These are phyloP conservation scores for Semicossyphus pulcher DNA, from an alignment of 2,113 vertebrate species.

Conservation along the genomic window DNA sequence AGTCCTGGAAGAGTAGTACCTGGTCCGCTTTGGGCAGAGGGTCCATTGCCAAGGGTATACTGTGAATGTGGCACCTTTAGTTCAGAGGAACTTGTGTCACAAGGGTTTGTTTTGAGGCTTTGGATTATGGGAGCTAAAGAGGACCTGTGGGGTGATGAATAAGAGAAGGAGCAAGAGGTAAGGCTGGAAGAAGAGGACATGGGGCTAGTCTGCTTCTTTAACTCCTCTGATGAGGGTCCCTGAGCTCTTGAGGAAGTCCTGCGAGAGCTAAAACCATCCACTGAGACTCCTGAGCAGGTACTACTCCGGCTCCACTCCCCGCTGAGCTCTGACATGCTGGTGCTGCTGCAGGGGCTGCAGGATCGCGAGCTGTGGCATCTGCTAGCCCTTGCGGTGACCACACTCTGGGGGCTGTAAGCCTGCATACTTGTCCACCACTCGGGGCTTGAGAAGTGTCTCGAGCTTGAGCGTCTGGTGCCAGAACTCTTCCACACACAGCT, in stretches of 20 bases:
- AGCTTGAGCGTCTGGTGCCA: slow-evolving; percentile 42
- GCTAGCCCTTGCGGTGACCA: slow-evolving; percentile 24
- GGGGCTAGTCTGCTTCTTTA: slow-evolving; percentile 47
- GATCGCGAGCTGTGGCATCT: slow-evolving; percentile 68
- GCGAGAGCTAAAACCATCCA: slow-evolving; percentile 18
- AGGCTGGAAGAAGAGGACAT: slow-evolving; percentile 22
- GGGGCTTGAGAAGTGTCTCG: slow-evolving; percentile 57
- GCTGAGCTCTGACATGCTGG: slow-evolving; percentile 80
- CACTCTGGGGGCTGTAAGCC: slow-evolving; percentile 47
- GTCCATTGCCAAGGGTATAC: slow-evolving; percentile 1
- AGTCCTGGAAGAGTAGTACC: slow-evolving; percentile 15
- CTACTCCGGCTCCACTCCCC: slow-evolving; percentile 78
- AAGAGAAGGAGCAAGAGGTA: slow-evolving; percentile 26
- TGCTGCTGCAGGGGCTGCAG: slow-evolving; percentile 80
- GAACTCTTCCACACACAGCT: slow-evolving; percentile 44
- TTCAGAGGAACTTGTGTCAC: slow-evolving; percentile 22
- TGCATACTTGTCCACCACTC: slow-evolving; percentile 71
- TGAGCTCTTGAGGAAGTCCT: slow-evolving; percentile 4
- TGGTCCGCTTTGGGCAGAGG: slow-evolving; percentile 23
- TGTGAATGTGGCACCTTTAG: slow-evolving; percentile 30
- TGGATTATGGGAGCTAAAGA: not conserved
- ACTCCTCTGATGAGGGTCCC: slow-evolving; percentile 21
- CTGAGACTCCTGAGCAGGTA: slow-evolving; percentile 62
- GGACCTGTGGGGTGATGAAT: slow-evolving; percentile 28
- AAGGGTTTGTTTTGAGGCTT: slow-evolving; percentile 8